Base-by-base conservation (phyloP, 2,888 invertebrate genomes). In the Drosophila birchii region DNA sequence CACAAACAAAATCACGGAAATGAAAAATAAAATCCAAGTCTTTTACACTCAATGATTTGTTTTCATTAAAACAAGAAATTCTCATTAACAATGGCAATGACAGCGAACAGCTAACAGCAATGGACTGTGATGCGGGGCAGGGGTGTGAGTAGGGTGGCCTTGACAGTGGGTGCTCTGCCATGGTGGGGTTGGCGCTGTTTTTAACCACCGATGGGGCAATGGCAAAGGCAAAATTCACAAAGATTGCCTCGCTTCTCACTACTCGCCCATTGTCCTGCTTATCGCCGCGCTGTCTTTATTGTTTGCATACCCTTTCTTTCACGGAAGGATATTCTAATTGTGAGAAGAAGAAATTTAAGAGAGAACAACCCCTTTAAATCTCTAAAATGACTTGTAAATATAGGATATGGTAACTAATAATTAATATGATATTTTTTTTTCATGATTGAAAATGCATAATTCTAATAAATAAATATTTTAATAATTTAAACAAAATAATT, bases 21-120 rank as follows among this genome's bases (percentile, higher is more conserved):
- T 90, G 90, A 88, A 90, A 90, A 90, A 89, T 89, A 90, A 87
- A 88, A 90, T 90, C 90, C 88, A 81, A 86, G 85, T 87, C 86
- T 86, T 90, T 90, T 90, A 90, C 90, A 91, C 90, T 91, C 91
- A 89, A 90, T 90, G 91, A 90, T 90, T 90, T 91, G 90, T 90
- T 91, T 90, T 90, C 90, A 91, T 90, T 88, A 90, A 89, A 88
- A 91, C 91, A 90, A 90, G 91, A 90, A 91, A 91, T 91, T 90
- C 90, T 91, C 91, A 91, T 91, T 91, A 91, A 90, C 91, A 89
- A 89, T 89, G 84, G 84, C 84, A 90, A 90, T 89, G 89, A 86
- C 86, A 86, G 86, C 80, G 70, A 80, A 86, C 86, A 86, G 86
- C 80, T 68, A 81, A 76, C 84, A 76, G 82, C 61, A 67, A 60